phyloP scores from a whole-genome alignment of 1,140 invertebrate species.

The Heterodera schachtii region DNA sequence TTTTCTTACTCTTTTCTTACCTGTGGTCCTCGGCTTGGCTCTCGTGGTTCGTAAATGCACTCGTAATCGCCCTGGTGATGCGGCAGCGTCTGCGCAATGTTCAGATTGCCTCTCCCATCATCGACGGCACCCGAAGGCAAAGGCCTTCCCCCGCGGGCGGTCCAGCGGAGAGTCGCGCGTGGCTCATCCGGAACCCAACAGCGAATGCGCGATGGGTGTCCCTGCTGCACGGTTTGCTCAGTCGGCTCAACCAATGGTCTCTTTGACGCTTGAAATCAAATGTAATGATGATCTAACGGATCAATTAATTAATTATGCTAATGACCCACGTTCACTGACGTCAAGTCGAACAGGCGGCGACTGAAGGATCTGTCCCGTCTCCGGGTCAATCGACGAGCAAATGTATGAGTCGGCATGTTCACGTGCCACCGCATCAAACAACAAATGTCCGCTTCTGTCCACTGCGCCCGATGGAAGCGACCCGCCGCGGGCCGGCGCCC shows the following conservation, averaged over 20 bases:
- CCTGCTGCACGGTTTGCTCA: slow-evolving; percentile 56
- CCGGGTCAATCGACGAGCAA: slow-evolving; percentile 44
- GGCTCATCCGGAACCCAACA: slow-evolving; percentile 60
- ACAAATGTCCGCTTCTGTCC: slow-evolving; percentile 51
- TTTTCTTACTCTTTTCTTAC: background rate
- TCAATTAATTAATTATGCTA: background rate
- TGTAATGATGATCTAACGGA: background rate
- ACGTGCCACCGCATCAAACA: slow-evolving; percentile 55
- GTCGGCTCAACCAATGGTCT: slow-evolving; percentile 55
- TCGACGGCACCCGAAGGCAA: slow-evolving; percentile 47
- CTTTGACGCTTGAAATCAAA: slow-evolving; percentile 26
- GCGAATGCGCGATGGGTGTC: slow-evolving; percentile 52
- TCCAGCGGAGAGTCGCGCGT: slow-evolving; percentile 39
- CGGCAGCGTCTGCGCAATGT: slow-evolving; percentile 33
- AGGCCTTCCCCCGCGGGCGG: slow-evolving; percentile 37
- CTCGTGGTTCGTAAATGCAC: slow-evolving; percentile 40
- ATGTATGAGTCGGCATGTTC: slow-evolving; percentile 39
- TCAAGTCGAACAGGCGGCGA: slow-evolving; percentile 54
- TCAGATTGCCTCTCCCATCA: slow-evolving; percentile 49
- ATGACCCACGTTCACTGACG: slow-evolving; percentile 41
- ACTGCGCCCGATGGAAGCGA: slow-evolving; percentile 53
- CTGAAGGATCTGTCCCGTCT: slow-evolving; percentile 49
- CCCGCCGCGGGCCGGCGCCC: slow-evolving; percentile 39
- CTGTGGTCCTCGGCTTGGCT: slow-evolving; percentile 48
- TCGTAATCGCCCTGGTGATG: slow-evolving; percentile 58